Evolutionary conservation across 2,113 vertebrate genomes (phyloP).

Genomic region (Scytalopus superciliaris): DNA sequence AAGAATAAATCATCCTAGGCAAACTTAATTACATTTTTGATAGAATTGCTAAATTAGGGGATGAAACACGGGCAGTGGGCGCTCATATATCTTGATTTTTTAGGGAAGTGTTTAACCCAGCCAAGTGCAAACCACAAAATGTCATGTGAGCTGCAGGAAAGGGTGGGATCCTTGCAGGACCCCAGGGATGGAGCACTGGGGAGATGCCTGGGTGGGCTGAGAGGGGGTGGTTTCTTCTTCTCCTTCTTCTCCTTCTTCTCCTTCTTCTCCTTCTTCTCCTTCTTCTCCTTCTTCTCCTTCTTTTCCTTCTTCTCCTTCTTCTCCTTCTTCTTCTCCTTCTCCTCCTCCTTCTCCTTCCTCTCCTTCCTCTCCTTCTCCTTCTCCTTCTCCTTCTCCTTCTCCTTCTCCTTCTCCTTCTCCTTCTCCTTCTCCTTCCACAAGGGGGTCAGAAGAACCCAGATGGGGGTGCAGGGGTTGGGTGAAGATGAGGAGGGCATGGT

Average conservation of each 20-base stretch:
- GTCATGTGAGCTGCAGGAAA: neutral
- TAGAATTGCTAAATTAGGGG: conserved; percentile 13
- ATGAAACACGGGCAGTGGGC: neutral
- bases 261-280: too few relatives aligned
- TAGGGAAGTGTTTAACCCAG: neutral
- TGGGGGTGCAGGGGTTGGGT: neutral
- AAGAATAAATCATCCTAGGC: conserved; percentile 36
- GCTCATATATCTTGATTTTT: neutral
- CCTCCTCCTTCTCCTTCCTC: too few relatives aligned
- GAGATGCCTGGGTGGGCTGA: neutral
- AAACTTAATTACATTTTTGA: conserved; percentile 41
- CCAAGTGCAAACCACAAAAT: neutral
- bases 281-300: too few relatives aligned
- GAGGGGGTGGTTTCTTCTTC: too few relatives aligned
- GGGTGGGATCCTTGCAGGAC: neutral
- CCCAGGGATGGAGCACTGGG: rapidly evolving
- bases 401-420: too few relatives aligned
- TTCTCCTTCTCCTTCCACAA: neutral
- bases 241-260: too few relatives aligned
- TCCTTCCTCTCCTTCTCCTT: too few relatives aligned
- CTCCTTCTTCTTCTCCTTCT: too few relatives aligned
- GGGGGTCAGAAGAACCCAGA: neutral
- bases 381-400: too few relatives aligned
- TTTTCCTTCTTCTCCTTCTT: too few relatives aligned
- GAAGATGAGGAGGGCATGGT: neutral